phyloP scores from a whole-genome alignment of 1,140 invertebrate genomes.

The Procambarus virginalis region DNA sequence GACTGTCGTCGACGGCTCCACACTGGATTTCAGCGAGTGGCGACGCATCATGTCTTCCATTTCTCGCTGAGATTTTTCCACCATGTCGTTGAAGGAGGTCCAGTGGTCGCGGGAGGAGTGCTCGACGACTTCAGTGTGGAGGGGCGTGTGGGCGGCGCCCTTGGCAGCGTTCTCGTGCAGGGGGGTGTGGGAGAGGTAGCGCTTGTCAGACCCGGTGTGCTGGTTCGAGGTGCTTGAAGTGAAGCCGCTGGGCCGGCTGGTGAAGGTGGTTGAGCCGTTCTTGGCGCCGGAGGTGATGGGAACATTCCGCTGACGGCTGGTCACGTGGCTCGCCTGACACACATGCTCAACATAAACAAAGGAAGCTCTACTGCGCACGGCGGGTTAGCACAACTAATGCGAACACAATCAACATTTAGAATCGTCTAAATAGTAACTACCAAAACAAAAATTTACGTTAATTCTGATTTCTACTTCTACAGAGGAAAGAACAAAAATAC shows the following conservation, averaged over 20 bases:
- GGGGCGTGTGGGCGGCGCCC: constrained; percentile 23
- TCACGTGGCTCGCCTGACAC: constrained; percentile 3
- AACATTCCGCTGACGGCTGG: not conserved
- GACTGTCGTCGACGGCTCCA: constrained; percentile 21
- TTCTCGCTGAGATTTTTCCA: constrained; percentile 68
- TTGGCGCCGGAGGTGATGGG: constrained; percentile 3
- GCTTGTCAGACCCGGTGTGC: constrained; percentile 34
- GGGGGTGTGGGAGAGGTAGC: constrained; percentile 50
- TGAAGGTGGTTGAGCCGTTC: constrained; percentile 22
- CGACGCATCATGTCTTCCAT: constrained; percentile 70
- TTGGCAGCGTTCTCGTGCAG: constrained; percentile 4
- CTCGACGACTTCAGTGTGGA: constrained; percentile 4
- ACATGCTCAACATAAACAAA: not conserved
- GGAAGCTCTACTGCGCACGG: not conserved
- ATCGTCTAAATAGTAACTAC: not conserved
- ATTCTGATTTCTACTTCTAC: not conserved
- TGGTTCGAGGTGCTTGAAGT: not conserved
- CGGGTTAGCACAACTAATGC: not conserved
- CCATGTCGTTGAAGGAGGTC: constrained; percentile 69
- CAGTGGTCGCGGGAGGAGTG: constrained; percentile 48
- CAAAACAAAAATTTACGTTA: not conserved
- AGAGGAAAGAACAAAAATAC: not conserved
- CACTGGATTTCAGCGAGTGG: constrained; percentile 58
- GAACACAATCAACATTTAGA: not conserved
- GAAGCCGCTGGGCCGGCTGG: not conserved